Conservation (phyloP, 2,888 invertebrate genomes). For the Chamaedrilus cognettii region DNA sequence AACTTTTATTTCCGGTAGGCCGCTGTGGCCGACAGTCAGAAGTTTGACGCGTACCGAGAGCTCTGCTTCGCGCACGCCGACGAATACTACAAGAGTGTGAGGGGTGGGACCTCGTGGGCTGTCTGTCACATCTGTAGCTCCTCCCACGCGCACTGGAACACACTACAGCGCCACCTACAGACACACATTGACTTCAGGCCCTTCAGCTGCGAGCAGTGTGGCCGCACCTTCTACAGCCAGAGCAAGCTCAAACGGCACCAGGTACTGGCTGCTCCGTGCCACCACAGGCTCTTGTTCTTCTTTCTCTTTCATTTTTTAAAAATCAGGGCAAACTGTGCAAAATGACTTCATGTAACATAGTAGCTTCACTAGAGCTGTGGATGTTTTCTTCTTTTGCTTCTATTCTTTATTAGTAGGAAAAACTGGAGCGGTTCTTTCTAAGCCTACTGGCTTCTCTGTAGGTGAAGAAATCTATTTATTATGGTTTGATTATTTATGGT, state of each 20-base stretch:
- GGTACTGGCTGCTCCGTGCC: too few species aligned
- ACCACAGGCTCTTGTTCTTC: too few species aligned
- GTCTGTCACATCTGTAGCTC: slow-evolving; percentile 27
- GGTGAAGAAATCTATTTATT: too few species aligned
- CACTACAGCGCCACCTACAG: slow-evolving; percentile 35
- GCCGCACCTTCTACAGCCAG: slow-evolving; percentile 34
- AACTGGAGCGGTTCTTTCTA: too few species aligned
- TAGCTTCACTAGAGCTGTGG: too few species aligned
- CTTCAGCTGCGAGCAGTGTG: slow-evolving; percentile 33
- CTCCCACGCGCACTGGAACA: slow-evolving; percentile 29
- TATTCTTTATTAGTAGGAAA: too few species aligned
- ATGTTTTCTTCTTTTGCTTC: too few species aligned
- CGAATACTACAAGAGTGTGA: slow-evolving; percentile 27
- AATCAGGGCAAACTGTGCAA: too few species aligned
- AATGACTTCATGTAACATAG: too few species aligned
- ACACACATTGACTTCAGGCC: slow-evolving; percentile 37
- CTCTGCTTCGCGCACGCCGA: slow-evolving; percentile 27
- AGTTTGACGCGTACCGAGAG: slow-evolving; percentile 30
- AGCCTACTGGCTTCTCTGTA: too few species aligned
- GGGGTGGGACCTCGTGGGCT: slow-evolving; percentile 19
- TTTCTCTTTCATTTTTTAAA: too few species aligned
- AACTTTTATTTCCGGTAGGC: slow-evolving; percentile 24
- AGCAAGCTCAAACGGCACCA: slow-evolving; percentile 32
- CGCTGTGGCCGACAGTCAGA: slow-evolving; percentile 25
- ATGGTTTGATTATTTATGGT: too few species aligned